Percentiles rank a stretch among this genome's conserved stretches.
phyloP scores from a whole-genome alignment of 2,888 invertebrate species.

The Caenorhabditis macrosperma region DNA sequence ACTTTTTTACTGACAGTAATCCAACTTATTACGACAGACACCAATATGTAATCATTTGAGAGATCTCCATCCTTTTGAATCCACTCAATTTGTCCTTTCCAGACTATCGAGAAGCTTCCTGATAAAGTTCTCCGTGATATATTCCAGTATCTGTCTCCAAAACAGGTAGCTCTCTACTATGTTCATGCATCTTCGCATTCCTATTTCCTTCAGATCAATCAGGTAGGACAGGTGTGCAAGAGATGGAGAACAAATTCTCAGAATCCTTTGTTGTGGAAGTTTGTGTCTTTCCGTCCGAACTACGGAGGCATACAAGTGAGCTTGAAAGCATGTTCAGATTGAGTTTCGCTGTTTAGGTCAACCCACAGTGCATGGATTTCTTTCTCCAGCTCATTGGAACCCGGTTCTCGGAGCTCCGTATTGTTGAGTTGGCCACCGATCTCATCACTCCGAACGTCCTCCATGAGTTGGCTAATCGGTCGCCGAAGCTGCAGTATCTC shows the following conservation, averaged over 20 bases:
- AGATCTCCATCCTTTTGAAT: not conserved
- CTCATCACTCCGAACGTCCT: conserved; percentile 95
- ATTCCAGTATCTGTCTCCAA: conserved; percentile 81
- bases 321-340: not conserved
- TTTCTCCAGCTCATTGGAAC: conserved; percentile 74
- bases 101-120: conserved; percentile 86
- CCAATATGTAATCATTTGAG: conserved; percentile 33
- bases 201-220: conserved; percentile 64
- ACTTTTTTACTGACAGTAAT: conserved; percentile 53
- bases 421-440: conserved; percentile 95
- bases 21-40: conserved; percentile 38
- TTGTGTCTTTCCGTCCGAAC: conserved; percentile 95
- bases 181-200: not conserved
- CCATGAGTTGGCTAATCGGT: conserved; percentile 95
- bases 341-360: conserved; percentile 67
- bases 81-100: conserved; percentile 53
- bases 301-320: conserved; percentile 92
- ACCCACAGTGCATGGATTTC: conserved; percentile 58
- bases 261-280: conserved; percentile 94
- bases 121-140: conserved; percentile 95
- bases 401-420: conserved; percentile 90
- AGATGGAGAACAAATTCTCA: conserved; percentile 97
- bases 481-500: conserved; percentile 95
- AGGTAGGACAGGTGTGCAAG: conserved; percentile 90
- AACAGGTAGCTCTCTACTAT: conserved; percentile 47